Base-by-base conservation (phyloP, 2,797 vertebrate species). In the Apogon talboti region DNA sequence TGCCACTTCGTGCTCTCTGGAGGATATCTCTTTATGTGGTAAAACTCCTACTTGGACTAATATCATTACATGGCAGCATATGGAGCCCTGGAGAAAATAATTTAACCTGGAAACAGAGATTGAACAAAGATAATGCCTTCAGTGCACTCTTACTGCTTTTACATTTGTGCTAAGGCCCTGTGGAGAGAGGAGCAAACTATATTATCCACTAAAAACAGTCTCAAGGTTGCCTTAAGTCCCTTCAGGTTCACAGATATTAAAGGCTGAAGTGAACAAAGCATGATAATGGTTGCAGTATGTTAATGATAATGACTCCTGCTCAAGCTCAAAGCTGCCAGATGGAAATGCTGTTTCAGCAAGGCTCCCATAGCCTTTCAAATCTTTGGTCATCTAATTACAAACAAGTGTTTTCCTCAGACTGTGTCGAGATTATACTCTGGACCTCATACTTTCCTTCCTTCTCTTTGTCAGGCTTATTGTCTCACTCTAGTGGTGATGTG, bases 401-500 rank as follows among this genome's bases (percentile, higher is more conserved):
- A 78, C 66, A 71, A 76, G 58, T 65, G 49, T 64, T 74, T 78
- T 58, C 56, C 56, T 68, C 28, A 21, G 21, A 62, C 45, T 57
- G 19, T 58, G 68, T 19, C 33, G 43, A 84, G 47, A 73, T 76
- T 65, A 49, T 18, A 45, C 42, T 41, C n/a, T 19, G 65, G 53
- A 62, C 50, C n/a, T 24, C 44, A 51, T 52, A 45, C 15, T 35
- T 42, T 11, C 10, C 24, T 40, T 14, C n/a, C 28, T 35, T 15
- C 11, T 58, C 33, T 67, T 64, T 66, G 56, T 43, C 50, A 72
- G 70, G 76, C 38, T 78, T 74, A 55, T 60, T 83, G 83, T 84
- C 86, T 77, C 86, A 79, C 89, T 81, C 86, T 88, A 87, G 86
- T 84, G 87, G 85, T 55, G 77, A 65, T 5, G 35, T 6, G 43